phyloP scores from a whole-genome alignment of 2,797 vertebrate species.

The Xiphophorus birchmanni region DNA sequence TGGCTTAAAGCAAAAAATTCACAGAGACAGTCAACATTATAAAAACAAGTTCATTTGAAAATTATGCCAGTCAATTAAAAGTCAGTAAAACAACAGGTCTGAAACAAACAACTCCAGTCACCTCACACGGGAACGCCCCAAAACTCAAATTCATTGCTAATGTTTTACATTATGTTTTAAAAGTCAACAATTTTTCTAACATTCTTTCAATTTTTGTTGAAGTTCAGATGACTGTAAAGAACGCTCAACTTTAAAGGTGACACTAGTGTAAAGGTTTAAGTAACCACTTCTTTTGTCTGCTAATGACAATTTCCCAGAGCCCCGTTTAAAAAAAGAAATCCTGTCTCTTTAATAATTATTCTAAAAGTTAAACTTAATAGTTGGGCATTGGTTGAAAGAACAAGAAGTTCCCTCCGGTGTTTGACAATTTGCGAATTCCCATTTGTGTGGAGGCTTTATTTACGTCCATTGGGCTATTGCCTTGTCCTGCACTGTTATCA shows the following conservation, averaged over 20 bases:
- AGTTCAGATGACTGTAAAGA: neutral
- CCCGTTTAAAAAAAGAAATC: neutral
- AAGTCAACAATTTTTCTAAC: neutral
- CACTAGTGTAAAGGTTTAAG: neutral
- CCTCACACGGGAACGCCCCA: neutral
- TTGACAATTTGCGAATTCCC: neutral
- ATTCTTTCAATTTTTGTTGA: neutral
- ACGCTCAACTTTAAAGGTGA: neutral
- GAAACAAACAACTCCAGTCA: neutral
- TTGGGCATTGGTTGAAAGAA: neutral
- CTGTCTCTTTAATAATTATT: neutral
- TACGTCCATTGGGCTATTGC: too few species aligned
- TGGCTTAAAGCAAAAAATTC: slow-evolving; percentile 38
- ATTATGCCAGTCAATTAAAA: slow-evolving; percentile 2
- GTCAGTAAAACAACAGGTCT: neutral
- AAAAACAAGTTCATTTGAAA: slow-evolving; percentile 19
- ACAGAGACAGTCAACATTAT: slow-evolving; percentile 17
- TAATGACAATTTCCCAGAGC: too few species aligned
- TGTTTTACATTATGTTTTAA: neutral
- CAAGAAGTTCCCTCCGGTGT: neutral
- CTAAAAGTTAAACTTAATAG: too few species aligned
- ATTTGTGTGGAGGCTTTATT: too few species aligned
- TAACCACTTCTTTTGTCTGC: neutral
- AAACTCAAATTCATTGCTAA: neutral
- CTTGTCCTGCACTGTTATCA: too few species aligned